A percentile compares a stretch with the other conserved stretches of the same genome.
These are phyloP conservation scores for Drosophila aldrichi DNA, from an alignment of 2,888 invertebrate genomes.

Conservation along the genomic window DNA sequence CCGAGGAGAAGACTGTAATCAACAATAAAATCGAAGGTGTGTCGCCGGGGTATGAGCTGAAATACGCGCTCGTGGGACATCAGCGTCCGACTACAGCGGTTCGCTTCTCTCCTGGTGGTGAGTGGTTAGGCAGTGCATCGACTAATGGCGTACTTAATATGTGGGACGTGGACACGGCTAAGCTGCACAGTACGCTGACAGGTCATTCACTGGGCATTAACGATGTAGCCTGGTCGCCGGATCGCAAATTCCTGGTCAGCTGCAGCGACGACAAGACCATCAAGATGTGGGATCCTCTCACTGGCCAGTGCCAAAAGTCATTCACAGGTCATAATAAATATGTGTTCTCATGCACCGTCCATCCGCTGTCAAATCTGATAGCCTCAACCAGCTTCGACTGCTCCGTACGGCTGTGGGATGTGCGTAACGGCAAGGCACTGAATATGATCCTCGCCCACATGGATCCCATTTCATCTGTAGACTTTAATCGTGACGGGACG, in stretches of 20 bases:
- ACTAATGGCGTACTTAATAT: conserved; percentile 98
- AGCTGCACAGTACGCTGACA: conserved; percentile 97
- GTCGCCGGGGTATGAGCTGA: conserved; percentile 95
- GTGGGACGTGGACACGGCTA: conserved; percentile 99
- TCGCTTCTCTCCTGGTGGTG: conserved; percentile 99
- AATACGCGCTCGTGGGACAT: conserved; percentile 98
- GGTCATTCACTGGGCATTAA: conserved; percentile 99
- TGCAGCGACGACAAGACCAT: conserved; percentile 97
- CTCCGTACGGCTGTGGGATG: conserved; percentile 99
- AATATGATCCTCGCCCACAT: conserved; percentile 99
- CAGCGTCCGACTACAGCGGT: conserved; percentile 98
- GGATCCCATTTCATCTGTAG: conserved; percentile 99
- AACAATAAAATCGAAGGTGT: background rate
- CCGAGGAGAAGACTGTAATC: conserved; percentile 81
- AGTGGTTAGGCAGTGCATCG: conserved; percentile 98
- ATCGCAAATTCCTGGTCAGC: conserved; percentile 94
- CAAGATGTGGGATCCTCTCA: conserved; percentile 96
- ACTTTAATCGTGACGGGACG: conserved; percentile 99
- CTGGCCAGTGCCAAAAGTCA: conserved; percentile 97
- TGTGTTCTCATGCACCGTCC: conserved; percentile 99
- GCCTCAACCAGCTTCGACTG: conserved; percentile 99
- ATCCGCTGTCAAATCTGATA: conserved; percentile 99
- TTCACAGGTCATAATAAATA: conserved; percentile 99
- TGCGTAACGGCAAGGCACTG: conserved; percentile 97
- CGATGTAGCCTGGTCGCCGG: conserved; percentile 99